Conservation (phyloP, 2,888 invertebrate genomes). For the Lathronympha strigana region DNA sequence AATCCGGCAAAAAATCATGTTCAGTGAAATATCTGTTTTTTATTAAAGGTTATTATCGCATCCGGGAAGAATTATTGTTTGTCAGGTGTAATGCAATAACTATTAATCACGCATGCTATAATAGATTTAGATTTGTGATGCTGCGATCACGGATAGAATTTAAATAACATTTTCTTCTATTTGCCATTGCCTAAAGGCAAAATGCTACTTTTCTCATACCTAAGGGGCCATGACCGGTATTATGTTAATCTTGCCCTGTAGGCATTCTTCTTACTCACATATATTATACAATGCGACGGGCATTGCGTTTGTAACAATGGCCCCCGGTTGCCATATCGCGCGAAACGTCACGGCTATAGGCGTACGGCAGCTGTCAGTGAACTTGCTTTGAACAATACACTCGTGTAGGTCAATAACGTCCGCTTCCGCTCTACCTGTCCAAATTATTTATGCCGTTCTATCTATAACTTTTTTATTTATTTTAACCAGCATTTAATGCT, state of each 20-base stretch:
- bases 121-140: conserved; percentile 15
- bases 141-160: background rate
- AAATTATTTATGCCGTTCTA: conserved; percentile 5
- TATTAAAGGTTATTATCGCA: conserved; percentile 14
- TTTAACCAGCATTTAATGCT: conserved; percentile 48
- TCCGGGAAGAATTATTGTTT: conserved; percentile 18
- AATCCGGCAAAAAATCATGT: conserved; percentile 16
- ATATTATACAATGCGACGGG: conserved; percentile 52
- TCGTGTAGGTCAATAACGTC: conserved; percentile 67
- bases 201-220: background rate
- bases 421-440: conserved; percentile 56
- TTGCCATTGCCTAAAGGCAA: background rate
- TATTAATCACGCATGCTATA: conserved; percentile 5
- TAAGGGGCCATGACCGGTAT: conserved; percentile 26
- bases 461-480: background rate
- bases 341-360: conserved; percentile 64
- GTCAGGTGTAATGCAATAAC: conserved; percentile 18
- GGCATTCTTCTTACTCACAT: conserved; percentile 36
- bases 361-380: conserved; percentile 69
- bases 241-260: conserved; percentile 30
- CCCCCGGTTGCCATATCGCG: conserved; percentile 61
- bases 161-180: conserved; percentile 4
- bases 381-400: conserved; percentile 71
- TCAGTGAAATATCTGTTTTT: conserved; percentile 1
- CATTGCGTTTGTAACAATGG: conserved; percentile 63